Conservation (phyloP, 92 coral and sea anemone species). For the Desmophyllum pertusum region DNA sequence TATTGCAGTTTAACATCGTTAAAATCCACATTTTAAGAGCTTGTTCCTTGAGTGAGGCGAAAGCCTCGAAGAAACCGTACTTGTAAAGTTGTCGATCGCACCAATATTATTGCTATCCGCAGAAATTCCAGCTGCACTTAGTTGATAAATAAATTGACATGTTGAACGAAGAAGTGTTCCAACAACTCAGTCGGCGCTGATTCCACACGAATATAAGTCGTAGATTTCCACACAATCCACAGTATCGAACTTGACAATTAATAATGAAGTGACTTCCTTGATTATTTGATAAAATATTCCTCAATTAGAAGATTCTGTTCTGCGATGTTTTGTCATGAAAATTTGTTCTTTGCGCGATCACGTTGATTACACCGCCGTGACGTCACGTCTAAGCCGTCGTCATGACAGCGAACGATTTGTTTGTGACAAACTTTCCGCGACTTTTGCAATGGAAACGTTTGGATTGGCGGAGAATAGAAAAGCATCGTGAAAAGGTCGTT, state of each 20-base stretch:
- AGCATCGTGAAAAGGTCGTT: constrained; percentile 24
- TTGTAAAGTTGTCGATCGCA: constrained; percentile 4
- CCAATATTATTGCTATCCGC: constrained; percentile 50
- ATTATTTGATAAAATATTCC: constrained; percentile 3
- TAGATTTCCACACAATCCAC: constrained; percentile 20
- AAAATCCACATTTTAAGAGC: constrained; percentile 21
- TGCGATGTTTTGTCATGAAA: constrained; percentile 26
- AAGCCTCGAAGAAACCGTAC: constrained; percentile 17
- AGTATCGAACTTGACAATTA: not conserved
- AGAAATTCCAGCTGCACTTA: constrained; percentile 78
- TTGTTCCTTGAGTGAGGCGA: constrained; percentile 29
- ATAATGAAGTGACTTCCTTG: constrained; percentile 17
- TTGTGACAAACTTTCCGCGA: constrained; percentile 47
- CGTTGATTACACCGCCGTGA: constrained; percentile 70
- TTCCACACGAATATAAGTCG: not conserved
- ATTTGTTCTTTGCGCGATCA: constrained; percentile 45
- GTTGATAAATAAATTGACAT: constrained; percentile 43
- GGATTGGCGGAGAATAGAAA: constrained; percentile 20
- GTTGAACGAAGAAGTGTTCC: constrained; percentile 13
- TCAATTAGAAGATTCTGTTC: constrained; percentile 7
- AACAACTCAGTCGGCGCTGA: not conserved
- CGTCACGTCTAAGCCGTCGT: constrained; percentile 81
- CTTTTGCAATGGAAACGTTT: not conserved
- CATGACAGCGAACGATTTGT: constrained; percentile 60
- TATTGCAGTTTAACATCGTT: constrained; percentile 7